These are phyloP conservation scores for Drosophila austrosaltans DNA, from an alignment of 2,888 invertebrate genomes.

Conservation along the genomic window DNA sequence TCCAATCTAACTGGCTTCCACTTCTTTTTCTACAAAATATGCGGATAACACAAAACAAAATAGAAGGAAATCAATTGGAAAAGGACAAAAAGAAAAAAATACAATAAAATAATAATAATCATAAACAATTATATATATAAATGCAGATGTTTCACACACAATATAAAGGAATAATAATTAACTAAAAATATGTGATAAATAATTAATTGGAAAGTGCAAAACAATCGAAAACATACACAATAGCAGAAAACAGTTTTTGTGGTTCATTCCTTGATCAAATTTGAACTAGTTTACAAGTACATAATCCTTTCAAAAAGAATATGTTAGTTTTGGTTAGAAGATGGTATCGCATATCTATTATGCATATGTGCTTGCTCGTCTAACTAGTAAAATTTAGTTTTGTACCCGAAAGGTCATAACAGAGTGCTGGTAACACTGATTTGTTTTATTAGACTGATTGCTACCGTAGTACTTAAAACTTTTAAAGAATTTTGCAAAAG, in stretches of 20 bases:
- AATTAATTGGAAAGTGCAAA: constrained; percentile 37
- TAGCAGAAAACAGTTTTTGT: neutral
- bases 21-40: constrained; percentile 79
- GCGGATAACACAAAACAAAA: constrained; percentile 59
- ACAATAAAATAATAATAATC: constrained; percentile 53
- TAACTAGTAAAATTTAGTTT: too few relatives aligned
- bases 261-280: too few relatives aligned
- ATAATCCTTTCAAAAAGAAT: too few relatives aligned
- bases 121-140: constrained; percentile 63
- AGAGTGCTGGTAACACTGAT: too few relatives aligned
- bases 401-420: too few relatives aligned
- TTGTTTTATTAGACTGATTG: too few relatives aligned
- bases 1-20: constrained; percentile 84
- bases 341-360: too few relatives aligned
- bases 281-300: too few relatives aligned
- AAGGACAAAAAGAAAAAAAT: constrained; percentile 60
- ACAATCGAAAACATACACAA: constrained; percentile 23
- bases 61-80: constrained; percentile 43
- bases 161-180: constrained; percentile 27
- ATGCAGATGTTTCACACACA: constrained; percentile 53
- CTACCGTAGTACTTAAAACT: too few relatives aligned
- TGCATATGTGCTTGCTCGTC: too few relatives aligned
- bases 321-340: too few relatives aligned
- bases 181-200: neutral
- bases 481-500: too few relatives aligned